These are phyloP conservation scores for Scotopteryx bipunctaria DNA, from an alignment of 2,888 invertebrate genomes.

Conservation along the genomic window DNA sequence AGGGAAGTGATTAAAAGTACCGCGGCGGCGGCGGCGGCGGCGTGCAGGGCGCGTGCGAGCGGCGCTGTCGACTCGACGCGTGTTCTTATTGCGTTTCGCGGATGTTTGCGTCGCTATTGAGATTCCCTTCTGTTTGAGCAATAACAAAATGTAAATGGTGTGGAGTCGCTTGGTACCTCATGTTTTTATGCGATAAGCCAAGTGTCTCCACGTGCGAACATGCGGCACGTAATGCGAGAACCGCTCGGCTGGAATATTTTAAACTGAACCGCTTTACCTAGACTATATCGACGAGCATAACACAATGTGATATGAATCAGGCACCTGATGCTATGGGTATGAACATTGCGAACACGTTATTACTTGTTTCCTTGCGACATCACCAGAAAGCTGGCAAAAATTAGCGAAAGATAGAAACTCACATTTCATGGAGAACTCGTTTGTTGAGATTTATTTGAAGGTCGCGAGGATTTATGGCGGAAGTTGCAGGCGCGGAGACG, in stretches of 20 bases:
- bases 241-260: neutral
- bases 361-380: too few species aligned
- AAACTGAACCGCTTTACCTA: neutral
- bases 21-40: too few species aligned
- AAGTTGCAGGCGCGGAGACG: constrained; percentile 3
- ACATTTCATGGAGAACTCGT: constrained; percentile 9
- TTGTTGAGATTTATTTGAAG: constrained; percentile 26
- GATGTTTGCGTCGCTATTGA: constrained; percentile 16
- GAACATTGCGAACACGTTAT: too few species aligned
- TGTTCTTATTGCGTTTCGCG: constrained; percentile 13
- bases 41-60: neutral
- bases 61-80: neutral
- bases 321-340: too few species aligned
- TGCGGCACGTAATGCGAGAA: neutral
- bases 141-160: constrained; percentile 19
- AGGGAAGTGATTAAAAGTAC: constrained; percentile 2
- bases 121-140: constrained; percentile 11
- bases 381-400: neutral
- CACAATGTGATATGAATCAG: too few species aligned
- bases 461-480: constrained; percentile 14
- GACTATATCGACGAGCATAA: neutral
- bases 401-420: neutral
- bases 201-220: neutral
- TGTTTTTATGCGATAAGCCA: constrained; percentile 9
- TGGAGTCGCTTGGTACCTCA: constrained; percentile 1